Percentiles rank a stretch among this genome's conserved stretches.
Conservation (phyloP, 2,888 invertebrate species). For the Hypolimnas misippus region DNA sequence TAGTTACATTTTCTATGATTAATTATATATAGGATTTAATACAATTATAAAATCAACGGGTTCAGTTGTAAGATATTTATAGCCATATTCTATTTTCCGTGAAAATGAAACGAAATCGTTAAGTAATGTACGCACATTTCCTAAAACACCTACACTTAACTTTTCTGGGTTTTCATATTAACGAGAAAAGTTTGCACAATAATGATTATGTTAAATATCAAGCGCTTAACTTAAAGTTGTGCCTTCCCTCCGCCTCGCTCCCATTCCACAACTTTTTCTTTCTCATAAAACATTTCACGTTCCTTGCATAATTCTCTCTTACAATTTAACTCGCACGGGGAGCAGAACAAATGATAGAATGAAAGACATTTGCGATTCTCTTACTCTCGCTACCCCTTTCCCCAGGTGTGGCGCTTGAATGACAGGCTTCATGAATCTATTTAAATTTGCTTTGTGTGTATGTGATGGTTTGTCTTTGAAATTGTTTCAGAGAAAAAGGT, state of each 20-base stretch:
- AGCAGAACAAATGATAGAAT: conserved; percentile 7
- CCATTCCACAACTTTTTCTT: conserved; percentile 51
- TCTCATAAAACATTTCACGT: conserved; percentile 61
- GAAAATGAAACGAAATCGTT: background rate
- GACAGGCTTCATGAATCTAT: background rate
- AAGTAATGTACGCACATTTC: conserved; percentile 27
- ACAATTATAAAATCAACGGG: too few species aligned
- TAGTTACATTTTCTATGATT: too few species aligned
- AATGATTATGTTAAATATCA: conserved; percentile 38
- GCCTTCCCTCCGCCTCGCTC: conserved; percentile 19
- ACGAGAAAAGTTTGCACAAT: conserved; percentile 38
- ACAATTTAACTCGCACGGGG: conserved; percentile 22
- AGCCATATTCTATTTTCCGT: background rate
- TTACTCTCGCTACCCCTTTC: background rate
- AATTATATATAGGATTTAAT: too few species aligned
- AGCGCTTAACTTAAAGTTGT: conserved; percentile 24
- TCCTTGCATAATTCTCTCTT: conserved; percentile 54
- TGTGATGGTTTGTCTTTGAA: too few species aligned
- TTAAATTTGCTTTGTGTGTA: background rate
- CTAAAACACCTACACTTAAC: conserved; percentile 23
- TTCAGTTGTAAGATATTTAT: background rate
- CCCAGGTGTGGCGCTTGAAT: background rate
- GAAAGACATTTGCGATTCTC: conserved; percentile 15
- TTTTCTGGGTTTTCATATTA: conserved; percentile 26
- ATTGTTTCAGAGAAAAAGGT: too few species aligned